A percentile compares a stretch with the other conserved stretches of the same genome.
Conservation (phyloP, 2,113 vertebrate species). For the Epinephelus lanceolatus region DNA sequence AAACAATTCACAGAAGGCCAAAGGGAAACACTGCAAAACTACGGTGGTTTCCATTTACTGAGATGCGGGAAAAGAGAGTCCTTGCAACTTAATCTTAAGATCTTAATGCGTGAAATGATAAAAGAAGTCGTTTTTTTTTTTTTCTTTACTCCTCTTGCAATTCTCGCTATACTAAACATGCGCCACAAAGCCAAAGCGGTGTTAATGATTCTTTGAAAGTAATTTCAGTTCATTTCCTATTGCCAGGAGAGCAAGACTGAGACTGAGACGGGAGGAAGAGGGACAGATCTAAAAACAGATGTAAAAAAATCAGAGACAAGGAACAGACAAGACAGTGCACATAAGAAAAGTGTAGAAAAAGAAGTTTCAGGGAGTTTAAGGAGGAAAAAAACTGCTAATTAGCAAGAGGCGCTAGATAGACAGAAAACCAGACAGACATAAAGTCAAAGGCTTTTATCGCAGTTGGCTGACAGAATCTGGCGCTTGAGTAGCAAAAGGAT, state of each 20-base stretch:
- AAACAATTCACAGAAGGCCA: constrained; percentile 62
- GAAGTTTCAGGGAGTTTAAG: constrained; percentile 47
- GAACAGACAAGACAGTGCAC: constrained; percentile 30
- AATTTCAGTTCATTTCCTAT: constrained; percentile 58
- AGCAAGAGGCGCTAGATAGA: constrained; percentile 37
- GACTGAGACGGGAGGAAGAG: constrained; percentile 39
- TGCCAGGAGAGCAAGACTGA: constrained; percentile 46
- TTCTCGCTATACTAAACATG: constrained; percentile 17
- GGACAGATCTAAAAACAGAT: constrained; percentile 54
- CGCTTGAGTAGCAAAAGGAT: constrained; percentile 32
- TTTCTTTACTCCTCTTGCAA: background rate
- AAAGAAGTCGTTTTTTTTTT: constrained; percentile 12
- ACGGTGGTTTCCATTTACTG: background rate
- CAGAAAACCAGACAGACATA: constrained; percentile 50
- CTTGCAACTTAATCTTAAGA: constrained; percentile 55
- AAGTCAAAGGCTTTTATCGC: constrained; percentile 48
- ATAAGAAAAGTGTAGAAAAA: constrained; percentile 17
- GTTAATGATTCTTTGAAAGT: constrained; percentile 62
- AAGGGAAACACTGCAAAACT: constrained; percentile 41
- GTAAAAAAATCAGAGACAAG: constrained; percentile 6
- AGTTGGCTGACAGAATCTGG: constrained; percentile 52
- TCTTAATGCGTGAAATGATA: constrained; percentile 62
- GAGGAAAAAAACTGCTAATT: constrained; percentile 66
- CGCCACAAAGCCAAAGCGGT: background rate
- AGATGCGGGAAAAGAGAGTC: constrained; percentile 26